Evolutionary conservation across 2,888 invertebrate genomes (phyloP), one percentile per base, ranked within the genome.

Genomic region (Nasonia oneida): DNA sequence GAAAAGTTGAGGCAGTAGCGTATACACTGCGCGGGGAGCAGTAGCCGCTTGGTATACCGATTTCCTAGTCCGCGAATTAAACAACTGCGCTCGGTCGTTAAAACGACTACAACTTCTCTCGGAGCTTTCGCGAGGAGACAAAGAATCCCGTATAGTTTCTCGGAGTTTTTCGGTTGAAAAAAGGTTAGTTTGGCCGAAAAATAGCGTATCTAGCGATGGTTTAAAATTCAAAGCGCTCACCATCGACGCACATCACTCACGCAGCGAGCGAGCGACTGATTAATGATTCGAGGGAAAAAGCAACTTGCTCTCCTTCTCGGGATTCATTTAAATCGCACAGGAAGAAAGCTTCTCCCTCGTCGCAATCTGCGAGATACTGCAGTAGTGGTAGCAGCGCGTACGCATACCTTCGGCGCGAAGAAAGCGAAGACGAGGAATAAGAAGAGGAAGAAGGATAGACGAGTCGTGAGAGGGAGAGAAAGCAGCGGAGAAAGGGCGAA

Each of bases 401-500:
- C 47, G 39, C 53, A 83, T 57, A 71, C 70, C 67, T 67, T 33
- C n/a, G 23, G 4, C 39, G 15, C 29, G 29, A 53, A 71, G 33
- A 57, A 73, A 42, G 78, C 50, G 4, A 67, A 37, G 50, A n/a
- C 47, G 33, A 23, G 37, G 47, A 61, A 71, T 15, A 50, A 33
- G 33, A 5, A 57, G 29, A n/a, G 67, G 33, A 61, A 42, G 71
- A 73, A 74, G 42, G 74, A 71, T 71, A 80, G 71, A 70, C 71
- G 47, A 61, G 18, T 37, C 39, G 75, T 47, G n/a, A 37, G 64
- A 23, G 4, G 76, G 29, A 64, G 57, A 85, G 86, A 88, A 86
- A 86, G 86, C 84, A 86, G 84, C 84, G 84, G 78, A 80, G 87
- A 61, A 82, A 84, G 85, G 76, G 75, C 71, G 81, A 87, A 83